Evolutionary conservation across 2,888 invertebrate genomes (phyloP).

Genomic region (Amiota minor): DNA sequence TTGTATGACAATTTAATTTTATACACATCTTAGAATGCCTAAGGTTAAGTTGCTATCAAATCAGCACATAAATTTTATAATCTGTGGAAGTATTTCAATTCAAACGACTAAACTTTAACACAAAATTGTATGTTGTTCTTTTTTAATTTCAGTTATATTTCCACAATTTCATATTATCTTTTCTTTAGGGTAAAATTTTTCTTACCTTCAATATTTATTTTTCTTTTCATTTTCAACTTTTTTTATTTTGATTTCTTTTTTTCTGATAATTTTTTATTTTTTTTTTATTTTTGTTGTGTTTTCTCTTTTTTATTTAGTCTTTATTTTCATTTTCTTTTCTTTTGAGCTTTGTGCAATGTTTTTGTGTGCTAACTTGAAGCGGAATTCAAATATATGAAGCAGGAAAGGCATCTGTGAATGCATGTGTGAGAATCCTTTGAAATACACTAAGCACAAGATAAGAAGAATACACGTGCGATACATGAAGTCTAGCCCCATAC

Average conservation of each 20-base stretch:
- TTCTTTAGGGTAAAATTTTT: constrained; percentile 56
- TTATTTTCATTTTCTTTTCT: background rate
- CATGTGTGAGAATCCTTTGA: constrained; percentile 46
- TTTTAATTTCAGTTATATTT: constrained; percentile 51
- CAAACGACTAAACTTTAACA: too few species aligned
- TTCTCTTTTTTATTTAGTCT: constrained; percentile 51
- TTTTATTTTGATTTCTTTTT: constrained; percentile 19
- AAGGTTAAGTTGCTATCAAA: too few species aligned
- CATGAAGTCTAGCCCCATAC: background rate
- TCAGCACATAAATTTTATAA: too few species aligned
- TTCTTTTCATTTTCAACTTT: background rate
- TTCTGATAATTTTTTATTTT: constrained; percentile 1
- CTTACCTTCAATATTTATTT: constrained; percentile 62
- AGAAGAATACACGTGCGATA: background rate
- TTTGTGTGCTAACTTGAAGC: constrained; percentile 60
- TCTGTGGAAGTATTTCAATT: too few species aligned
- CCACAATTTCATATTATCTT: constrained; percentile 37
- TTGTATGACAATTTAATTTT: too few species aligned
- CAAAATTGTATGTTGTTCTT: background rate
- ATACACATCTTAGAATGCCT: too few species aligned
- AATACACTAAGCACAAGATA: constrained; percentile 20
- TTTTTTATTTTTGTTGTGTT: constrained; percentile 38
- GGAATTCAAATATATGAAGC: constrained; percentile 60
- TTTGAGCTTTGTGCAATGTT: background rate
- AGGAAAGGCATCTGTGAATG: background rate